These are phyloP conservation scores for Mylabris phalerata DNA, from an alignment of 1,140 invertebrate species.

Conservation along the genomic window DNA sequence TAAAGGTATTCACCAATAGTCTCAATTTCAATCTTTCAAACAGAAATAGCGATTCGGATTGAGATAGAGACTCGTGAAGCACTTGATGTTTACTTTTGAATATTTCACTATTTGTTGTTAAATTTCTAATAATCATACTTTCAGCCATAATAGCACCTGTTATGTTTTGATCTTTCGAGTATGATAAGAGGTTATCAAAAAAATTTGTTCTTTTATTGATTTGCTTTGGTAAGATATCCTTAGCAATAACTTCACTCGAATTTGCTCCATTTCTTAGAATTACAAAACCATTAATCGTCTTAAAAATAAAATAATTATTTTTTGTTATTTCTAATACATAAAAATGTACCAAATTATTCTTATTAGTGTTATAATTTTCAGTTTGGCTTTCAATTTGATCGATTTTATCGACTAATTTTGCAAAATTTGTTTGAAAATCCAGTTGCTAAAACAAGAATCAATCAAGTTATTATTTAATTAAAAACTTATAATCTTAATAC, in stretches of 20 bases:
- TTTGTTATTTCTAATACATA: no score
- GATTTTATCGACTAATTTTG: no score
- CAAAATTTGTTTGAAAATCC: no score
- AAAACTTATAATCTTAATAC: no score
- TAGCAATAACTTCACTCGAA: conserved; percentile 16
- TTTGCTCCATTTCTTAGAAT: conserved; percentile 16
- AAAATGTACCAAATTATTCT: background rate
- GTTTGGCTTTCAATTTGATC: no score
- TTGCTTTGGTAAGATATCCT: conserved; percentile 15
- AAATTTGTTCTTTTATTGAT: conserved; percentile 26
- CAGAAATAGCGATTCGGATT: background rate
- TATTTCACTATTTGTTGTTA: conserved; percentile 17
- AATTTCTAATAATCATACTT: conserved; percentile 8
- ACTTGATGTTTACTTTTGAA: conserved; percentile 20
- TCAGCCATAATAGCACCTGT: conserved; percentile 18
- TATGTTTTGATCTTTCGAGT: conserved; percentile 24
- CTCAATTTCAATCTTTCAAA: no score
- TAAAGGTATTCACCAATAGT: no score
- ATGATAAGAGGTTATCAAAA: conserved; percentile 28
- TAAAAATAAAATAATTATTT: background rate
- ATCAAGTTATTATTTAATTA: no score
- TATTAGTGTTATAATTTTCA: no score
- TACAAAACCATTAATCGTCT: conserved; percentile 22
- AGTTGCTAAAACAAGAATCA: no score
- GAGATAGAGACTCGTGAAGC: no score